Evolutionary conservation across 2,888 invertebrate genomes (phyloP), one percentile per base, ranked within the genome.

Genomic region (Apamea sordens): DNA sequence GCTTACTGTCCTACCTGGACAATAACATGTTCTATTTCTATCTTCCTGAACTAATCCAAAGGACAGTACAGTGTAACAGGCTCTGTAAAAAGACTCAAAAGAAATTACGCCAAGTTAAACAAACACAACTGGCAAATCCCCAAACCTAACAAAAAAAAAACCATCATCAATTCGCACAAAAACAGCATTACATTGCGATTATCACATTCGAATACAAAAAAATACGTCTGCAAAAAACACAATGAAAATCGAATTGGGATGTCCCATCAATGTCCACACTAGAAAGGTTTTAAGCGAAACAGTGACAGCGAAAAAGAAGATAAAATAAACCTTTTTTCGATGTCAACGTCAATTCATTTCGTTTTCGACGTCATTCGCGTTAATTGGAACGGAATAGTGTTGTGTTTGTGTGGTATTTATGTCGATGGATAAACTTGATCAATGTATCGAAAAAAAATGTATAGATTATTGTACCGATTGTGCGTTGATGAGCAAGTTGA

Each of bases 361-460:
- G 73, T 74, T 80, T 80, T 83, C 65, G 70, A 79, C 36, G 64
- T 79, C 79, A 79, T 47, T 86, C 68, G 67, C 64, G 79, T 76
- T 85, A 83, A 89, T 89, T 89, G 75, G 87, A 87, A 76, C 80
- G 84, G 80, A 88, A 85, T 82, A 85, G 78, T 79, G 86, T 79
- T 83, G 84, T 85, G 53, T 83, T 82, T 68, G 76, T 64, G 73
- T 18, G 21, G 47, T 61, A 65, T 81, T 77, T 77, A 82, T 85
- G 83, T 88, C 86, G 72, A 88, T 86, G 64, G 79, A 83, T 84
- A 79, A 82, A 79, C 63, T 79, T 65, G 56, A 79, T 73, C 71
- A 77, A 82, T 74, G 32, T 76, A 13, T 69, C 70, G 1, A 13
- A 76, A 18, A 84, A 81, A 88, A 87, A 87, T 74, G 68, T 83